Percentiles rank a stretch among this genome's conserved stretches.
phyloP scores from a whole-genome alignment of 2,888 invertebrate species.

The Cordilura impudica region DNA sequence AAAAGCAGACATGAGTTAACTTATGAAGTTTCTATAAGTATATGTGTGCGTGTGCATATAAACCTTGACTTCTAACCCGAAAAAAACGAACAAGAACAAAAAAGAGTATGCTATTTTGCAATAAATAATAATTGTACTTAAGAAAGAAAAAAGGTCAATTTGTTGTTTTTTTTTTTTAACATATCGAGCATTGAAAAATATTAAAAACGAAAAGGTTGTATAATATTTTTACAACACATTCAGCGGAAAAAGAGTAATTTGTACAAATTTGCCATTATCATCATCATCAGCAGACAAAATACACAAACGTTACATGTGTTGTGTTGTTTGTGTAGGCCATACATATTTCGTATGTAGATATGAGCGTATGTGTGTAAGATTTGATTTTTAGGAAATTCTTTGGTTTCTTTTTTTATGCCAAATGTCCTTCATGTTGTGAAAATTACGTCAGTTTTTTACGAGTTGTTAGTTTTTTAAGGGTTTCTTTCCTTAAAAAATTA shows the following conservation, averaged over 20 bases:
- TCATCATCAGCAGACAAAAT: background rate
- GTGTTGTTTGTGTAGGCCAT: background rate
- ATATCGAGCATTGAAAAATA: background rate
- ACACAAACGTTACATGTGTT: slow-evolving; percentile 2
- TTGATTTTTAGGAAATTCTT: background rate
- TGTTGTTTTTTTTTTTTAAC: background rate
- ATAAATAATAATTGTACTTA: background rate
- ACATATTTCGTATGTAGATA: background rate
- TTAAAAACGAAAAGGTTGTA: slow-evolving; percentile 36
- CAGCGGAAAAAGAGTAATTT: slow-evolving; percentile 37
- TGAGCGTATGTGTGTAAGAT: background rate
- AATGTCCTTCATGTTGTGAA: background rate
- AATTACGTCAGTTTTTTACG: slow-evolving; percentile 38
- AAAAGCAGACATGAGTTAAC: background rate
- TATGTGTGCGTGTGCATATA: background rate
- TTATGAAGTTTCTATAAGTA: too few species aligned
- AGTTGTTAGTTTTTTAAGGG: slow-evolving; percentile 41
- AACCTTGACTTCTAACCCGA: slow-evolving; percentile 34
- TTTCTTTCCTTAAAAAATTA: background rate
- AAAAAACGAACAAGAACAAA: slow-evolving; percentile 11
- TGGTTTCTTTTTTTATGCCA: background rate
- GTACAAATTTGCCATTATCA: background rate
- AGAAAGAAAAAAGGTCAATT: slow-evolving; percentile 21
- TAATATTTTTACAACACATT: slow-evolving; percentile 27
- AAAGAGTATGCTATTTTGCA: slow-evolving; percentile 10